A percentile compares a stretch with the other conserved stretches of the same genome.
These are phyloP conservation scores for Cyprinodon tularosa DNA, from an alignment of 2,113 vertebrate species.

Conservation along the genomic window DNA sequence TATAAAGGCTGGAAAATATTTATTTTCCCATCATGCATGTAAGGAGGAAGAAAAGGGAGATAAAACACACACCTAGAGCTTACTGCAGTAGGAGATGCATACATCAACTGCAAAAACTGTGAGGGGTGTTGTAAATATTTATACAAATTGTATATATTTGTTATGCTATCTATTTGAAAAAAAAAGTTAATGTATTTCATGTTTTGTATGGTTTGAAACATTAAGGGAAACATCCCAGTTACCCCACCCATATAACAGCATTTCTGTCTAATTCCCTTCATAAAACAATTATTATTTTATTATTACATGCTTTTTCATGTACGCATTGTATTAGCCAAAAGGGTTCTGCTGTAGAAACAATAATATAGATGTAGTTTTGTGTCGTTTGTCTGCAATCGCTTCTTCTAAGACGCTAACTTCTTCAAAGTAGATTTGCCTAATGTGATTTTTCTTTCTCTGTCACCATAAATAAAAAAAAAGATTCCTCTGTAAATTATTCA, in stretches of 20 bases:
- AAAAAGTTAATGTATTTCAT: background rate
- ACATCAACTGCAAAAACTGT: background rate
- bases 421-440: conserved; percentile 24
- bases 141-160: background rate
- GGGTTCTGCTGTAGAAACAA: background rate
- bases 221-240: background rate
- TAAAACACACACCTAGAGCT: background rate
- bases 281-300: background rate
- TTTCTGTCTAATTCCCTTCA: background rate
- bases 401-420: conserved; percentile 11
- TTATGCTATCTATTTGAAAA: background rate
- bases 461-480: conserved; percentile 14
- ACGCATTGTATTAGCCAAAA: background rate
- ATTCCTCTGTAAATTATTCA: conserved; percentile 39
- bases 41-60: background rate
- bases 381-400: conserved; percentile 6
- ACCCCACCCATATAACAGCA: background rate
- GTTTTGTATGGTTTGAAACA: background rate
- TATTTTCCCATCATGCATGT: background rate
- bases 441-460: conserved; percentile 9
- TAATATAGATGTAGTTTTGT: conserved; percentile 1
- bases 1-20: background rate
- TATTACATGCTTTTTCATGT: background rate
- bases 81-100: background rate
- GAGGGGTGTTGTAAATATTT: background rate